phyloP scores from a whole-genome alignment of 2,888 invertebrate species.

The Drosophila cracens region DNA sequence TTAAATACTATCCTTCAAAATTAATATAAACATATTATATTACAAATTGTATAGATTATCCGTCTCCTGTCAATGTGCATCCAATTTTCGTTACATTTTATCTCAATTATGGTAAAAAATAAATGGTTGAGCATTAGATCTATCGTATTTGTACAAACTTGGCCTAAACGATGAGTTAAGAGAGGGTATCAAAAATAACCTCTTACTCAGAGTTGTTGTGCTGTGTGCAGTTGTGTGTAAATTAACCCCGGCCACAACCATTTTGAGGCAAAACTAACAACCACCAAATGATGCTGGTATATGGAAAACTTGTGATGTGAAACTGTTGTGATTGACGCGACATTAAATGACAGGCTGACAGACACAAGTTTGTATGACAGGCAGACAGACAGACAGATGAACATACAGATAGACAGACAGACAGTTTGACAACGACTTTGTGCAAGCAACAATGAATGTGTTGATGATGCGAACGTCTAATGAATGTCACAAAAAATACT shows the following conservation, averaged over 20 bases:
- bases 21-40: neutral
- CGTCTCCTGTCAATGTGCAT: neutral
- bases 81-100: neutral
- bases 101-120: neutral
- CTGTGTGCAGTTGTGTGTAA: conserved; percentile 1
- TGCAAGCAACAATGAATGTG: conserved; percentile 38
- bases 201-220: neutral
- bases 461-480: conserved; percentile 51
- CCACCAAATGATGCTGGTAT: conserved; percentile 49
- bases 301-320: conserved; percentile 55
- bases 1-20: too few species aligned
- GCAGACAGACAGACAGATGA: conserved; percentile 22
- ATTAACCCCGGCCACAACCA: conserved; percentile 20
- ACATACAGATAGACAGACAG: conserved; percentile 3
- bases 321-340: conserved; percentile 71
- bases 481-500: conserved; percentile 50
- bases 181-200: conserved; percentile 4
- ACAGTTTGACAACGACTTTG: conserved; percentile 47
- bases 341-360: conserved; percentile 73
- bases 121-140: neutral
- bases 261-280: conserved; percentile 45
- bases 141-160: neutral
- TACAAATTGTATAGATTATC: neutral
- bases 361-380: conserved; percentile 58
- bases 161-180: neutral